These are phyloP conservation scores for Typhlichthys subterraneus DNA, from an alignment of 2,797 vertebrate species.

Conservation along the genomic window DNA sequence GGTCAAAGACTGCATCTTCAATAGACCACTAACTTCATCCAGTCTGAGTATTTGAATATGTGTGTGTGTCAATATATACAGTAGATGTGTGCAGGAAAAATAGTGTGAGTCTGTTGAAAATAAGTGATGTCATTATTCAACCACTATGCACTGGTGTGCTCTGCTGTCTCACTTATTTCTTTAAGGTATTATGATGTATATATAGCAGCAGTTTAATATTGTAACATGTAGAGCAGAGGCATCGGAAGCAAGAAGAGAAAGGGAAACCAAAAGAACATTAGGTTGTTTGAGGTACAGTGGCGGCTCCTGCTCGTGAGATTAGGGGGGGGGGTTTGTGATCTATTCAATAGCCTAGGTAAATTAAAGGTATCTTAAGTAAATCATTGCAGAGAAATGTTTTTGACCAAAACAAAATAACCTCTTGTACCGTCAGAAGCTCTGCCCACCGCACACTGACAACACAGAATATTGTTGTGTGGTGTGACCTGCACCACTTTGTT, in stretches of 20 bases:
- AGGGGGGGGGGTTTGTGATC: no score
- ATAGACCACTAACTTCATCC: slow-evolving; percentile 23
- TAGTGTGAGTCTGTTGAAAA: not conserved
- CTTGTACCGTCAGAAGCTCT: not conserved
- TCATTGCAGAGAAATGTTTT: no score
- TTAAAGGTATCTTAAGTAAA: no score
- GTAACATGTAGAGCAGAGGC: slow-evolving; percentile 34
- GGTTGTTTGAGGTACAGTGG: no score
- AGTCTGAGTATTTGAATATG: not conserved
- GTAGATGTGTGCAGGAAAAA: not conserved
- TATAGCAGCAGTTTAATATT: slow-evolving; percentile 32
- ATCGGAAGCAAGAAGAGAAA: no score
- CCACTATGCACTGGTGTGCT: slow-evolving; percentile 19
- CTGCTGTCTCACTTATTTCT: slow-evolving; percentile 15
- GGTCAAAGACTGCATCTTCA: slow-evolving; percentile 45
- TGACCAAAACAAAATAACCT: no score
- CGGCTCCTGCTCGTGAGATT: no score
- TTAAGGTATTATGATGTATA: slow-evolving; percentile 38
- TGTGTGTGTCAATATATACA: not conserved
- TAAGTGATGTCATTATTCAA: slow-evolving; percentile 36
- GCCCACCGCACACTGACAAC: no score
- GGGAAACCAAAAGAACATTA: no score
- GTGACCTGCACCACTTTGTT: no score
- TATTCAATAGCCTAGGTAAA: no score
- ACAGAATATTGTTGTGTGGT: no score